Evolutionary conservation across 2,888 invertebrate species (phyloP), one percentile per base, ranked within the genome.

Genomic region (Sturmia bella): DNA sequence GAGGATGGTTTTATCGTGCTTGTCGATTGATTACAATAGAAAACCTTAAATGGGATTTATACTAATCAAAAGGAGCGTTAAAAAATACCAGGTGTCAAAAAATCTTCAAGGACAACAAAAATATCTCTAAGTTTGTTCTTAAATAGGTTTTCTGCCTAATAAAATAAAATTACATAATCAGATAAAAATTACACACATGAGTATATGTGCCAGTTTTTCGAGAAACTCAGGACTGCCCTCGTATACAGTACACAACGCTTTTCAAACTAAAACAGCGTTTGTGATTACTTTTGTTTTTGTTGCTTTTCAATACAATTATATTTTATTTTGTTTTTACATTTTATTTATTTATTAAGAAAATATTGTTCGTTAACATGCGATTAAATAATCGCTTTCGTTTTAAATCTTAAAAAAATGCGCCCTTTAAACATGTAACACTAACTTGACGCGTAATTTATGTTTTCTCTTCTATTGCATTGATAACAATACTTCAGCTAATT

Each of bases 281-380:
- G 12, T n/a, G 37, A 54, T 27, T 54, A 17, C 32, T 43, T 9
- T 15, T 12, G 19, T 41, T 39, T 9, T 15, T 45, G n/a, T 61
- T 15, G 2, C 43, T 6, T 43, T 13, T 54, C 0, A 21, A 13
- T 56, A 5, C 37, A n/a, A 27, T 19, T 17, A 52, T 39, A 9
- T 13, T 6, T 59, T 72, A 32, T 6, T 70, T 37, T 50, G 59
- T 70, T 59, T 56, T 48, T 15, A 48, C n/a, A 45, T 21, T n/a
- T 57, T 48, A 70, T 70, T 50, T 12, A 4, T 59, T 52, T 59
- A 59, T 39, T 59, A 24, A 39, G 11, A 63, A 73, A 63, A 74
- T 69, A 64, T 64, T 64, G 64, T 52, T 64, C 52, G 41, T 75
- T 70, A 75, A 80, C 69, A 70, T 75, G 79, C 64, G 74, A 74